Base-by-base conservation (phyloP, 2,797 vertebrate species). In the Falco novaeseelandiae region DNA sequence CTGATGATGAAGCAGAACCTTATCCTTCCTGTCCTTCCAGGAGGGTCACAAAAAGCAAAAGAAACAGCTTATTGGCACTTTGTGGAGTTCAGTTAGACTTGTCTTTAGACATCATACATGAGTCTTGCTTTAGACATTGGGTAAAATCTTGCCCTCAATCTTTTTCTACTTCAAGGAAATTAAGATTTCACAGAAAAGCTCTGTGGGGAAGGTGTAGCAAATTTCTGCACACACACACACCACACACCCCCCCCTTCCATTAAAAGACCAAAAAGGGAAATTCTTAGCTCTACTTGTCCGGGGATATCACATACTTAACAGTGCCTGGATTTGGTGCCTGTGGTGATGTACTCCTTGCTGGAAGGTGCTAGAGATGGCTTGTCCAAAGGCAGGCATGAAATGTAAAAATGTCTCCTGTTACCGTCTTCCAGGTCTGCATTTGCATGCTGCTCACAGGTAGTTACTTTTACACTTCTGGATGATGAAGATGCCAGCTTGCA, bases 1-100 rank as follows among this genome's bases (percentile, higher is more conserved):
- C 78, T 87, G 93, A 77, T 93, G 95, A 85, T 62, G 71, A 86
- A 87, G 90, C 81, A 87, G 78, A 84, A 57, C 74, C 34, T 87
- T 51, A 51, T 52, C 89, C 77, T 86, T 52, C 44, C 69, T 54
- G 87, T 46, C 93, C 70, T 94, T 89, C 34, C 70, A 77, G 78
- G 42, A 95, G 90, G 54, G 92, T 82, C 88, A 73, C 58, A 70
- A 22, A 62, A 46, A 79, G 32, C 73, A 36, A n/a, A 89, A 87
- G 65, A 61, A 51, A 10, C 32, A 61, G 65, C 51, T 79, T 46
- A 9, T 3, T 72, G 86, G 58, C 23, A 10, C 58, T 89, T 85
- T 57, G 30, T 61, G 66, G 30, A 59, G 40, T 57, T 92, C 26
- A 30, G 36, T 32, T 34, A 36, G 38, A 2, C 49, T 49, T 36